phyloP scores from a whole-genome alignment of 2,113 vertebrate species.

The Fulica atra region DNA sequence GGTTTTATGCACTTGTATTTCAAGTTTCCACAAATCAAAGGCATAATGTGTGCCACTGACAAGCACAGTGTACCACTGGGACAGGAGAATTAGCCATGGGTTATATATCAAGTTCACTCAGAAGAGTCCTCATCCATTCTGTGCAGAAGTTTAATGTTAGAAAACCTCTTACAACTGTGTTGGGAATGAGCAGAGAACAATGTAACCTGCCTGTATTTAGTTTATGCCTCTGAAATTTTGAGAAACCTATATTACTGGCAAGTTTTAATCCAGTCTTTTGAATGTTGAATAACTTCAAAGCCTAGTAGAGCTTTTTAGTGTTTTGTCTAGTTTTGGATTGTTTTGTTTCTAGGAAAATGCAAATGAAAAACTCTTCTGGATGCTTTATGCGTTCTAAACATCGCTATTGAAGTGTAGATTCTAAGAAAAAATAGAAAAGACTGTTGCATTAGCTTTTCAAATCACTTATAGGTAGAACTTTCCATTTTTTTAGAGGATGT shows the following conservation, averaged over 20 bases:
- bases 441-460: background rate
- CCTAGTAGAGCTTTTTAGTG: accelerated
- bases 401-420: background rate
- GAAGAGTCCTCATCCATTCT: background rate
- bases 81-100: background rate
- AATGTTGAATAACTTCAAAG: background rate
- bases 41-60: background rate
- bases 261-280: background rate
- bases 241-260: background rate
- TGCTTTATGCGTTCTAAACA: background rate
- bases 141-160: background rate
- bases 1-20: background rate
- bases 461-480: background rate
- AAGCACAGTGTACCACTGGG: background rate
- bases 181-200: background rate
- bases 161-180: background rate
- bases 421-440: background rate
- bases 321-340: background rate
- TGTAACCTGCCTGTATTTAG: background rate
- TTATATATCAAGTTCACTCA: background rate
- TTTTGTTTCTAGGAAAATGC: background rate
- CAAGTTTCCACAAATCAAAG: background rate
- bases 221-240: background rate
- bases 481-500: background rate
- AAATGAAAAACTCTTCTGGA: background rate